These are phyloP conservation scores for Trachelus iudaicus DNA, from an alignment of 2,888 invertebrate genomes.

Conservation along the genomic window DNA sequence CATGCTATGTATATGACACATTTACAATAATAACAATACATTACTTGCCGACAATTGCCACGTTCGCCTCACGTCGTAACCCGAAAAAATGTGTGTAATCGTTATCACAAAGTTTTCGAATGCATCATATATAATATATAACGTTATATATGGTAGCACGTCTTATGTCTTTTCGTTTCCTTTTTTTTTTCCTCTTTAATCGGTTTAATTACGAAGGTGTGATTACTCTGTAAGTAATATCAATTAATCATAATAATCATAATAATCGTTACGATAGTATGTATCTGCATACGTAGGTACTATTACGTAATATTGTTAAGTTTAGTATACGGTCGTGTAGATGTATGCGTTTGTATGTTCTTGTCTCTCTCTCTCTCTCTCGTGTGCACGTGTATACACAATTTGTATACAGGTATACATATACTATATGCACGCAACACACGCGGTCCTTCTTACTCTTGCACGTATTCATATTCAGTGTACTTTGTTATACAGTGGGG, in stretches of 20 bases:
- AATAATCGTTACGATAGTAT: conserved; percentile 23
- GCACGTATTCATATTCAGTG: neutral
- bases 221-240: conserved; percentile 15
- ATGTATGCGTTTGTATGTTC: conserved; percentile 1
- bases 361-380: neutral
- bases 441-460: neutral
- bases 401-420: neutral
- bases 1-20: conserved; percentile 59
- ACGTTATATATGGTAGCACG: conserved; percentile 20
- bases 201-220: conserved; percentile 12
- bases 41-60: conserved; percentile 47
- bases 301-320: conserved; percentile 11
- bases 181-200: neutral
- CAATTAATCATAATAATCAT: conserved; percentile 23
- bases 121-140: conserved; percentile 23
- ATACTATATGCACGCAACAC: neutral
- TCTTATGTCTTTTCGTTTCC: conserved; percentile 2
- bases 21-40: conserved; percentile 62
- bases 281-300: conserved; percentile 10
- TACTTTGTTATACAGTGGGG: neutral
- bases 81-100: conserved; percentile 23
- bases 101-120: conserved; percentile 32
- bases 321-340: conserved; percentile 14
- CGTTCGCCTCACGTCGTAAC: conserved; percentile 28
- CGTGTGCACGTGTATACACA: neutral